Percentiles rank a stretch among this genome's conserved stretches.
Evolutionary conservation across 2,888 invertebrate species (phyloP).

Genomic region (Sialis lutaria): DNA sequence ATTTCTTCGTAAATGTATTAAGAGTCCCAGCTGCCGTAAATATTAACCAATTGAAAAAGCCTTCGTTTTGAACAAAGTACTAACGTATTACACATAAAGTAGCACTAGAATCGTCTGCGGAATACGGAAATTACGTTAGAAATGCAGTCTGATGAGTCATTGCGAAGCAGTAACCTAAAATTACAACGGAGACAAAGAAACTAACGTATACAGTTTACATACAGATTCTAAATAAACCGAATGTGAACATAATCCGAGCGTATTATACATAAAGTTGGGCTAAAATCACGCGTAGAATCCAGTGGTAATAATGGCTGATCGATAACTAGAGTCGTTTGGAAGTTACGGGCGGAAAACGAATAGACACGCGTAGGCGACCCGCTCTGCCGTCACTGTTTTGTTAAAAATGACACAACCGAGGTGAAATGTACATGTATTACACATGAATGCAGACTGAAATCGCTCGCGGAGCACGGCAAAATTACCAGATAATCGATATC

Average conservation of each 20-base stretch:
- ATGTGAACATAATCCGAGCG: background rate
- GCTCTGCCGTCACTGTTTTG: too few relatives aligned
- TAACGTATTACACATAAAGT: background rate
- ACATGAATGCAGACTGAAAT: slow-evolving; percentile 3
- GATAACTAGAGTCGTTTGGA: background rate
- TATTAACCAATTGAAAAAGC: background rate
- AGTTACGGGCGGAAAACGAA: too few relatives aligned
- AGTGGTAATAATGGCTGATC: slow-evolving; percentile 2
- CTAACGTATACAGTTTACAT: too few relatives aligned
- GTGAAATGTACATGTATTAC: background rate
- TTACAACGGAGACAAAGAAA: too few relatives aligned
- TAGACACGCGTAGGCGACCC: too few relatives aligned
- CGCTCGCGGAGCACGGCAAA: background rate
- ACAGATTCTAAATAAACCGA: too few relatives aligned
- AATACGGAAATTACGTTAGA: slow-evolving; percentile 11
- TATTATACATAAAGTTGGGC: slow-evolving; percentile 7
- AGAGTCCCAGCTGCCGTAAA: background rate
- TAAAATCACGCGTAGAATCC: slow-evolving; percentile 6
- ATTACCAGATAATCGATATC: background rate
- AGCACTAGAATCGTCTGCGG: slow-evolving; percentile 10
- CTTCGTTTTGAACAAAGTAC: background rate
- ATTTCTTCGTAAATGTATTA: slow-evolving; percentile 3
- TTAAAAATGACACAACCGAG: background rate
- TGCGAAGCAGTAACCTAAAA: too few relatives aligned
- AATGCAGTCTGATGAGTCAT: too few relatives aligned